A percentile compares a stretch with the other conserved stretches of the same genome.
phyloP scores from a whole-genome alignment of 1,140 invertebrate genomes.

The Lamellibrachia luymesi region DNA sequence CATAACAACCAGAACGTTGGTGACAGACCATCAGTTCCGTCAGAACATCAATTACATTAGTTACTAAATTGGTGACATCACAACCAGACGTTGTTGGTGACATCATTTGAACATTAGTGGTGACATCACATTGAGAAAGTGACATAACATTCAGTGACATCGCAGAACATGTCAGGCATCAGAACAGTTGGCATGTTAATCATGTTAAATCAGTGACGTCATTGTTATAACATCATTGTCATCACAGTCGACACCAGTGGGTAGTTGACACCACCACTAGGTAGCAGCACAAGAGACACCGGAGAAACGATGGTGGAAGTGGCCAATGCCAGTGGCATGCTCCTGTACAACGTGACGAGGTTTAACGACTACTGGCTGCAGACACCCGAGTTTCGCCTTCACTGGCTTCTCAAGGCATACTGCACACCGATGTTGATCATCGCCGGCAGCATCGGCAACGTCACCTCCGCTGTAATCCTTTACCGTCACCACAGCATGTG shows the following conservation, averaged over 20 bases:
- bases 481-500: neutral
- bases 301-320: neutral
- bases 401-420: slow-evolving; percentile 4
- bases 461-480: neutral
- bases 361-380: slow-evolving; percentile 15
- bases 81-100: too few relatives aligned
- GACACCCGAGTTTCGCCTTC: neutral
- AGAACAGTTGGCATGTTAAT: neutral
- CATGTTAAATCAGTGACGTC: neutral
- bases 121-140: neutral
- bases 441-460: slow-evolving; percentile 14
- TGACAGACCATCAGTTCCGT: too few relatives aligned
- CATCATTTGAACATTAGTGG: too few relatives aligned
- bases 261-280: neutral
- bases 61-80: too few relatives aligned
- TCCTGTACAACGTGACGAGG: neutral
- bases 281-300: neutral
- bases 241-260: neutral
- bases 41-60: too few relatives aligned
- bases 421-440: neutral
- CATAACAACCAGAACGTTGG: neutral
- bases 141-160: too few relatives aligned
- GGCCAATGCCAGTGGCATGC: neutral
- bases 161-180: too few relatives aligned
- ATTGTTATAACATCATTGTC: neutral